A percentile compares a stretch with the other conserved stretches of the same genome.
phyloP scores from a whole-genome alignment of 2,888 invertebrate species.

The Platypus cylindrus region DNA sequence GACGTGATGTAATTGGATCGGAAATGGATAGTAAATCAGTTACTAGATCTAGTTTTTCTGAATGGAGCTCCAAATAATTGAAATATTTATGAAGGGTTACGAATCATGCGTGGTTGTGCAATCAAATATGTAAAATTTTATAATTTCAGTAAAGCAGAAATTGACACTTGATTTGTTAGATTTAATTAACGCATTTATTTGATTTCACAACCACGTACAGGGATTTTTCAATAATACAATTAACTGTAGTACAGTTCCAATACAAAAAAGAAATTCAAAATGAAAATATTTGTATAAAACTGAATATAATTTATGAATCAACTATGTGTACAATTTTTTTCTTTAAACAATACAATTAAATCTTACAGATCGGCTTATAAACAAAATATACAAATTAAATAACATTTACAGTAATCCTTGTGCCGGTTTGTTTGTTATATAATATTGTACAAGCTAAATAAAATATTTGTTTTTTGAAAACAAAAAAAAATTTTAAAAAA shows the following conservation, averaged over 20 bases:
- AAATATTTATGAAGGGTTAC: too few relatives aligned
- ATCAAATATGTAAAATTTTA: too few relatives aligned
- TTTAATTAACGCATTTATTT: too few relatives aligned
- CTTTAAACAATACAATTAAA: slow-evolving; percentile 41
- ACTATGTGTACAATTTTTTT: slow-evolving; percentile 40
- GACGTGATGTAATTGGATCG: slow-evolving; percentile 28
- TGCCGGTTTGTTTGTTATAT: slow-evolving; percentile 12
- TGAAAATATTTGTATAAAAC: slow-evolving; percentile 26
- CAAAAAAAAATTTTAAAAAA: too few relatives aligned
- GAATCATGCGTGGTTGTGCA: too few relatives aligned
- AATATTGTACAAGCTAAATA: slow-evolving; percentile 22
- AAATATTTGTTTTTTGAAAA: too few relatives aligned
- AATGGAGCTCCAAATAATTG: too few relatives aligned
- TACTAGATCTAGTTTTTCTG: slow-evolving; percentile 31
- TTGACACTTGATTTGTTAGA: too few relatives aligned
- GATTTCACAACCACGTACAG: too few relatives aligned
- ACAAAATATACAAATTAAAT: slow-evolving; percentile 32
- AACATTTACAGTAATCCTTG: slow-evolving; percentile 21
- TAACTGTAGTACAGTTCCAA: too few relatives aligned
- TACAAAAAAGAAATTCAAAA: slow-evolving; percentile 10
- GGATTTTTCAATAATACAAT: too few relatives aligned
- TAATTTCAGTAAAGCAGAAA: too few relatives aligned
- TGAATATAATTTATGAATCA: slow-evolving; percentile 33
- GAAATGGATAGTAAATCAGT: slow-evolving; percentile 21
- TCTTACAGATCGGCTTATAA: slow-evolving; percentile 32